Conservation (phyloP, 1,140 invertebrate species). For the Steinernema feltiae region DNA sequence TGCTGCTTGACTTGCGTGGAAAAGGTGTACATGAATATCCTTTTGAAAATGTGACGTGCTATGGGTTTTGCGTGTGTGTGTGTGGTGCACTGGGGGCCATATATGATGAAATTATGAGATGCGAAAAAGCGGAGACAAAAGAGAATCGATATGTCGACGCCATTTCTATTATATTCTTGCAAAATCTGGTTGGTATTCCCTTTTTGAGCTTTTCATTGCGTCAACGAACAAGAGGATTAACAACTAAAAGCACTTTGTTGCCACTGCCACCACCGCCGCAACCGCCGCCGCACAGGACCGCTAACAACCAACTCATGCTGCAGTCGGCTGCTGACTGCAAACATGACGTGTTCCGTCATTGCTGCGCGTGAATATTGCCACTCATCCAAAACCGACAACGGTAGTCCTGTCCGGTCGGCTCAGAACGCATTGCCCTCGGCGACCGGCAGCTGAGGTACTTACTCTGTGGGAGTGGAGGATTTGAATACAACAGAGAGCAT, state of each 20-base stretch:
- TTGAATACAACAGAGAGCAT: too few species aligned
- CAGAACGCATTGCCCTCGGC: neutral
- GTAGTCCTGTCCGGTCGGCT: conserved; percentile 3
- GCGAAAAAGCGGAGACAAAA: neutral
- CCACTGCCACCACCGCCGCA: neutral
- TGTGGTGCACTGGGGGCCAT: neutral
- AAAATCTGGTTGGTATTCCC: neutral
- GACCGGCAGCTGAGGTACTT: neutral
- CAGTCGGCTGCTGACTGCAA: neutral
- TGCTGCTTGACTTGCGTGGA: neutral
- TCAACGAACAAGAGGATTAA: neutral
- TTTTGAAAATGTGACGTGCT: neutral
- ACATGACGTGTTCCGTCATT: neutral
- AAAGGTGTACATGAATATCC: too few species aligned
- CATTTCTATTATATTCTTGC: neutral
- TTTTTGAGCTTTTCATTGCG: neutral
- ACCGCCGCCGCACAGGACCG: neutral
- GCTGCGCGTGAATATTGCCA: conserved; percentile 2
- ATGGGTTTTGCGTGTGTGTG: neutral
- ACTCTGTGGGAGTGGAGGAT: too few species aligned
- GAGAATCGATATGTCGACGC: conserved; percentile 2
- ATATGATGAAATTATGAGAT: conserved; percentile 8
- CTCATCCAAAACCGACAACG: neutral
- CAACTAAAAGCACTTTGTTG: neutral
- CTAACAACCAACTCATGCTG: neutral